Conservation (phyloP, 2,113 vertebrate species). For the Leptobrachium ailaonicum region DNA sequence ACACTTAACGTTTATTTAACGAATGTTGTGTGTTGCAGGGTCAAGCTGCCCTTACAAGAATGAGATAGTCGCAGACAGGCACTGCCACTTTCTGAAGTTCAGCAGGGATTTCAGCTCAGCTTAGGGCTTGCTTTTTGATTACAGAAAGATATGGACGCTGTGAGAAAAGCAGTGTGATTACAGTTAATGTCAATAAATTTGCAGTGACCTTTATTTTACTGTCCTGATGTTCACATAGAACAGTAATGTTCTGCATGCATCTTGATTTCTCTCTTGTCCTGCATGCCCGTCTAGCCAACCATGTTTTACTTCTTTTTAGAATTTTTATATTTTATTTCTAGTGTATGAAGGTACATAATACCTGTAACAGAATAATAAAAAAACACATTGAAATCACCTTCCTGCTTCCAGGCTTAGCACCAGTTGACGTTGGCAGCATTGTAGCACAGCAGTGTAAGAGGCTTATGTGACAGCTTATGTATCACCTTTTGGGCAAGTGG, state of each 20-base stretch:
- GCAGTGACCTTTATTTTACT: neutral
- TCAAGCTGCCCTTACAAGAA: neutral
- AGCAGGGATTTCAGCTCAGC: neutral
- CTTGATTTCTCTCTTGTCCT: too few species aligned
- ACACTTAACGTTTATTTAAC: too few species aligned
- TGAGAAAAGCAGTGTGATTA: neutral
- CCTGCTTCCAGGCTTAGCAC: too few species aligned
- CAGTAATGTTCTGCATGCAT: too few species aligned
- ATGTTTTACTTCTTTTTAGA: neutral
- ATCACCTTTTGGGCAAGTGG: too few species aligned
- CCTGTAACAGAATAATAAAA: too few species aligned
- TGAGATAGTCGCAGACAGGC: neutral
- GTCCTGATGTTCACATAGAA: neutral
- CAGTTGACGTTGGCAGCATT: too few species aligned
- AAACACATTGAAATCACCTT: too few species aligned
- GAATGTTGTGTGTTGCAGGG: neutral
- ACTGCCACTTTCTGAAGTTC: neutral
- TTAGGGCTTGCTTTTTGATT: neutral
- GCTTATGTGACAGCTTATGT: too few species aligned
- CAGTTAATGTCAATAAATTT: neutral
- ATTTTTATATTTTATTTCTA: too few species aligned
- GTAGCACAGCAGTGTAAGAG: too few species aligned
- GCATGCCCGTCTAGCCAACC: neutral
- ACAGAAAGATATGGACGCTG: neutral
- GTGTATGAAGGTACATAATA: too few species aligned